Evolutionary conservation across 1,140 invertebrate species (phyloP), one percentile per base, ranked within the genome.

Genomic region (Oppia nitens): DNA sequence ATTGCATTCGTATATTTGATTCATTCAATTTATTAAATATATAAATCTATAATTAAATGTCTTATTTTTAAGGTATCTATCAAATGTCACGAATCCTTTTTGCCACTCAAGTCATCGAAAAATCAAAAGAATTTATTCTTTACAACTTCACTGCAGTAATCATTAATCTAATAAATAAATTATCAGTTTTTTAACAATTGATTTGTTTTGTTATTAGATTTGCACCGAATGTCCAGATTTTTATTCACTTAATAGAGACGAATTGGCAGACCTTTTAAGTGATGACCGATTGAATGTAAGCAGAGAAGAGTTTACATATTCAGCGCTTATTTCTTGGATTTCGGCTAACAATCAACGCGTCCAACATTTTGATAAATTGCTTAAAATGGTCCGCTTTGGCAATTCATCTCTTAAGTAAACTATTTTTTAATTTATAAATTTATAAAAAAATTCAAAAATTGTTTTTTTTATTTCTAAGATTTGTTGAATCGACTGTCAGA

Each of bases 11-110:
- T 85, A 64, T 78, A 81, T 56, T n/a, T 79, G 80, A 68, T 85
- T 85, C 68, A 81, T 82, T 17, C 74, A 74, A 59, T 75, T 77
- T 65, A n/a, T n/a, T 82, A 81, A 70, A 81, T 80, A 64, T 83
- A 80, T 68, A 52, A 62, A 24, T 68, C 69, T 26, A 62, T 74
- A 26, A 65, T 71, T 62, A 63, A 64, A 17, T 3, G 28, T 47
- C 20, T 23, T 25, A 24, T 2, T 12, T 40, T 40, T 40, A 6
- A 40, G 32, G 32, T 4, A 58, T 53, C 47, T 58, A 58, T 14
- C 47, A 50, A n/a, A 9, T 50, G 49, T 50, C 49, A 11, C 4
- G n/a, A 25, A 50, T 26, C 4, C 20, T 9, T 26, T 50, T 50
- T 4, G n/a, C n/a, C 6, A 72, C 70, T 58, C 74, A 78, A 47